Percentiles rank a stretch among this genome's conserved stretches.
Conservation (phyloP, 2,888 invertebrate species). For the Habroteleia sp. region DNA sequence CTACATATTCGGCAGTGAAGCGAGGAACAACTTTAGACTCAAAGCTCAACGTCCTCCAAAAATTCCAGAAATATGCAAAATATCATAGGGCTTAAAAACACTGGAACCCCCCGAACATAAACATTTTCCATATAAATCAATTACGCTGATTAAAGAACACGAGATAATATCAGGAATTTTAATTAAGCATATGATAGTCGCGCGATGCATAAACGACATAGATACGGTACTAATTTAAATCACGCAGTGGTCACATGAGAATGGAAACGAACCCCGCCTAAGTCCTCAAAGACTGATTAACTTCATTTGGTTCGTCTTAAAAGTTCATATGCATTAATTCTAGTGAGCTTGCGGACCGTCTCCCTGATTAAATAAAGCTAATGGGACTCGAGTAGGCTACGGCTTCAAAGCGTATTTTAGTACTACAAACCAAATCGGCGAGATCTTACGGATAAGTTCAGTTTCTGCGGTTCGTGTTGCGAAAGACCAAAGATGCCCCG, state of each 20-base stretch:
- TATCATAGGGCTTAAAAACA: no score
- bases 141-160: no score
- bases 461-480: slow-evolving; percentile 71
- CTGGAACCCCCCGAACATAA: no score
- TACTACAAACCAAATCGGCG: slow-evolving; percentile 72
- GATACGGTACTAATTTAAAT: no score
- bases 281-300: slow-evolving; percentile 4
- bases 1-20: slow-evolving; percentile 50
- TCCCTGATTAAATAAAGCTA: slow-evolving; percentile 74
- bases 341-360: slow-evolving; percentile 43
- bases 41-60: no score
- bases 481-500: slow-evolving; percentile 62
- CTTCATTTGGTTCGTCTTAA: slow-evolving; percentile 9
- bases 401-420: slow-evolving; percentile 73
- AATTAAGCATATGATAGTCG: no score
- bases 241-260: no score
- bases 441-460: slow-evolving; percentile 71
- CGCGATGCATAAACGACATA: no score
- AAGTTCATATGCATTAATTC: slow-evolving; percentile 33
- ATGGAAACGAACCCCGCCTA: not conserved
- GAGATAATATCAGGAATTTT: no score
- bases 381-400: slow-evolving; percentile 70
- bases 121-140: no score
- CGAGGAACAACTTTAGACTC: slow-evolving; percentile 67
- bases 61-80: no score